phyloP scores from a whole-genome alignment of 2,113 vertebrate species.

The Poeciliopsis retropinna region DNA sequence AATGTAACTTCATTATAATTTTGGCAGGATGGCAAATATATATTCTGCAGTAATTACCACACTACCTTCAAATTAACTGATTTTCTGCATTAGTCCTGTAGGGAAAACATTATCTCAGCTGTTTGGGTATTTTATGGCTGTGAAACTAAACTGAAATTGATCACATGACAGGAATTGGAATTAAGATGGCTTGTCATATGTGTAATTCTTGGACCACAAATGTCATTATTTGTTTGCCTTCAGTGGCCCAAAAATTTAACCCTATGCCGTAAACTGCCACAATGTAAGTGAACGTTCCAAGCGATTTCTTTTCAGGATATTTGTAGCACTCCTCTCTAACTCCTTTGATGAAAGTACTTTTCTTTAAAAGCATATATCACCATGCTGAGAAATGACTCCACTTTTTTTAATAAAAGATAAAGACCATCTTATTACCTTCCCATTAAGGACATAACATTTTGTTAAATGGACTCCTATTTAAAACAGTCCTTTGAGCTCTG shows the following conservation, averaged over 20 bases:
- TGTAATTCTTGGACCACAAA: too few relatives aligned
- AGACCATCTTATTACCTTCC: slow-evolving; percentile 80
- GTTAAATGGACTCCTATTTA: slow-evolving; percentile 83
- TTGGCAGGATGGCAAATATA: slow-evolving; percentile 56
- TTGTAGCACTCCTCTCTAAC: slow-evolving; percentile 23
- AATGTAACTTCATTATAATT: slow-evolving; percentile 22
- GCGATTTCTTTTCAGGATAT: slow-evolving; percentile 53
- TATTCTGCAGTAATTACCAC: slow-evolving; percentile 45
- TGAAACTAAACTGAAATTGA: slow-evolving; percentile 14
- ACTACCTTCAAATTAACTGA: slow-evolving; percentile 41
- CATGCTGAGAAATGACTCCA: slow-evolving; percentile 65
- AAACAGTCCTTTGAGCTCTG: slow-evolving; percentile 73
- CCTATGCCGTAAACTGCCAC: slow-evolving; percentile 24
- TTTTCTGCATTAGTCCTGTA: slow-evolving; percentile 27
- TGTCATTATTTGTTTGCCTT: neutral
- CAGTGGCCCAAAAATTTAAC: slow-evolving; percentile 32
- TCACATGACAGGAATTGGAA: slow-evolving; percentile 6
- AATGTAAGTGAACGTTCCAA: slow-evolving; percentile 42
- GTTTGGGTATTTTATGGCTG: slow-evolving; percentile 40
- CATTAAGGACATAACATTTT: slow-evolving; percentile 81
- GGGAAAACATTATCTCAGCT: slow-evolving; percentile 28
- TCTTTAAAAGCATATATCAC: slow-evolving; percentile 67
- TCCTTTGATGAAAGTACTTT: slow-evolving; percentile 45
- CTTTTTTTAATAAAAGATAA: slow-evolving; percentile 79
- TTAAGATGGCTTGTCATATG: neutral